Conservation (phyloP, 2,113 vertebrate species). For the Crotalus tigris region DNA sequence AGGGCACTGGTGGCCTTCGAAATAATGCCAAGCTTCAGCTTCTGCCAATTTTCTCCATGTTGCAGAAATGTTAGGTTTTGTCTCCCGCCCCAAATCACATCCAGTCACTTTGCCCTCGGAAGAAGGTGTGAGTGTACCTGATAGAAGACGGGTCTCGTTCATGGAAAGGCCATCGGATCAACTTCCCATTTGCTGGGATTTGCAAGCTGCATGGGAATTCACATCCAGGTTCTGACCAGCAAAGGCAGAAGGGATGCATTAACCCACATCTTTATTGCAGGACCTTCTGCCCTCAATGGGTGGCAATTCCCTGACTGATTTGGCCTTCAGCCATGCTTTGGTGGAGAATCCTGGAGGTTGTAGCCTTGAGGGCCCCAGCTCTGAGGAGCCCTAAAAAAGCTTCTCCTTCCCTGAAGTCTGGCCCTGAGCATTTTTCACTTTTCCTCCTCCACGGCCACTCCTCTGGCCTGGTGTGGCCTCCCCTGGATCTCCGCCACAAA, state of each 20-base stretch:
- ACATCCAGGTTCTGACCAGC: not conserved
- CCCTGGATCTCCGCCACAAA: not conserved
- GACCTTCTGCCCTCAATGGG: not conserved
- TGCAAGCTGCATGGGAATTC: not conserved
- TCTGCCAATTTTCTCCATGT: too few species aligned
- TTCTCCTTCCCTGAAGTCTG: not conserved
- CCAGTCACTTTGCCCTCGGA: too few species aligned
- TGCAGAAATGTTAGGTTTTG: too few species aligned
- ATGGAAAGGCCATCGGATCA: not conserved
- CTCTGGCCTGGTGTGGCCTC: not conserved
- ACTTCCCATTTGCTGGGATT: not conserved
- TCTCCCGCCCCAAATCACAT: not conserved
- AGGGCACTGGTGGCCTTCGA: too few species aligned
- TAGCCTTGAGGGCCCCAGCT: not conserved
- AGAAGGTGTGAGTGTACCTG: too few species aligned
- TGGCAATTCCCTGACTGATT: not conserved
- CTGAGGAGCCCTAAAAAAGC: not conserved
- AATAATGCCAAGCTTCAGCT: too few species aligned
- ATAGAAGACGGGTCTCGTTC: not conserved
- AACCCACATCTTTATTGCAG: not conserved
- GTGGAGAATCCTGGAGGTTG: not conserved
- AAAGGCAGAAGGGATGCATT: not conserved
- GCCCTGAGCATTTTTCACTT: not conserved
- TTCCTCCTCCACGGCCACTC: not conserved
- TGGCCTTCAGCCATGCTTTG: not conserved